Conservation (phyloP, 2,888 invertebrate species). For the Chironomus tentans region DNA sequence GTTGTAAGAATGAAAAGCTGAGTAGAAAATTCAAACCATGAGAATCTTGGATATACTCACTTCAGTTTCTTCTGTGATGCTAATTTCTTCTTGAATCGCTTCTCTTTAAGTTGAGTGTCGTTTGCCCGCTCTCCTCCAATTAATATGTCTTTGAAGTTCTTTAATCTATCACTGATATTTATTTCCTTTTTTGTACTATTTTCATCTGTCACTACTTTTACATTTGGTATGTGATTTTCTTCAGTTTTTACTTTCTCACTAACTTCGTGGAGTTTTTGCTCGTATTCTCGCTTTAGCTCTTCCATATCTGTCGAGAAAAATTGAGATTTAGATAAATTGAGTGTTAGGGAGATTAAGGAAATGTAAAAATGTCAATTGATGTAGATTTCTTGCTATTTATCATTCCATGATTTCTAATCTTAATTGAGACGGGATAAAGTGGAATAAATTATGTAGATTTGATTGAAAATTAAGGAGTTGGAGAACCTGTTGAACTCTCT, state of each 20-base stretch:
- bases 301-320: constrained; percentile 30
- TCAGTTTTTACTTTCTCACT: constrained; percentile 21
- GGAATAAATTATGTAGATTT: too few species aligned
- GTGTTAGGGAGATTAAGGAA: neutral
- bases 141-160: constrained; percentile 61
- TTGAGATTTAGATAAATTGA: too few species aligned
- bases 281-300: constrained; percentile 32
- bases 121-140: constrained; percentile 71
- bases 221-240: constrained; percentile 17
- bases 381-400: neutral
- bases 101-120: constrained; percentile 61
- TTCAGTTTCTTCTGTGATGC: constrained; percentile 55
- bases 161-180: constrained; percentile 39
- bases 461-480: too few species aligned
- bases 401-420: too few species aligned
- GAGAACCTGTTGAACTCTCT: too few species aligned
- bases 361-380: neutral
- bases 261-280: constrained; percentile 31
- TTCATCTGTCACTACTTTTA: neutral
- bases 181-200: constrained; percentile 20
- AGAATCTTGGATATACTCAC: constrained; percentile 31
- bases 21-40: neutral
- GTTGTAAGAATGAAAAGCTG: neutral
- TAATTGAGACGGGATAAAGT: too few species aligned
- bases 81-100: constrained; percentile 54